Percentiles rank a stretch among this genome's conserved stretches.
Conservation (phyloP, 2,797 vertebrate species). For the Macroramphosus scolopax region DNA sequence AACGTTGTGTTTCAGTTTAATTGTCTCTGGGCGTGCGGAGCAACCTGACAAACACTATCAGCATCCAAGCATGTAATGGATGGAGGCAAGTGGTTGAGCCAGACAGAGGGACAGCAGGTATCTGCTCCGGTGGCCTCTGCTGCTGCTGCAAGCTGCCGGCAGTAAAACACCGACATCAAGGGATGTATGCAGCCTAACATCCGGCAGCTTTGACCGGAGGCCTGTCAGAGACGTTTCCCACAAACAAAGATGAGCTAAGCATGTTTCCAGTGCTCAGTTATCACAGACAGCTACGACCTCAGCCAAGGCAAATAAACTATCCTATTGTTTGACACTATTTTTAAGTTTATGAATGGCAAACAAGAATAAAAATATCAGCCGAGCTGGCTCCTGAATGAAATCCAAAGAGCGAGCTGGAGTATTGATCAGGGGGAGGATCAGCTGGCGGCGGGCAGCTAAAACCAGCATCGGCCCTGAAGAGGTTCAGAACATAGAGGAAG, state of each 20-base stretch:
- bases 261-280: conserved; percentile 2
- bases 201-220: conserved; percentile 21
- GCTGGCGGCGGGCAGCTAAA: conserved; percentile 52
- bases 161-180: conserved; percentile 37
- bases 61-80: conserved; percentile 67
- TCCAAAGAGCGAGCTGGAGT: conserved; percentile 44
- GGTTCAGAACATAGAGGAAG: conserved; percentile 12
- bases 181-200: conserved; percentile 17
- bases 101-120: conserved; percentile 55
- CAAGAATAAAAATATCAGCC: conserved; percentile 42
- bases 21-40: conserved; percentile 63
- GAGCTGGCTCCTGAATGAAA: conserved; percentile 34
- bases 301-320: too few species aligned
- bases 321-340: too few species aligned
- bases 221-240: conserved; percentile 41
- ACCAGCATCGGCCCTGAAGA: conserved; percentile 47
- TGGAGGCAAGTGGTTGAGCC: conserved; percentile 53
- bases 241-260: conserved; percentile 41
- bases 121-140: conserved; percentile 27
- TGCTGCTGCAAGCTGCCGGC: conserved; percentile 28
- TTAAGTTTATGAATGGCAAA: conserved; percentile 44
- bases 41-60: conserved; percentile 72
- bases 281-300: conserved; percentile 1
- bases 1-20: conserved; percentile 68
- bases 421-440: conserved; percentile 66